These are phyloP conservation scores for Scaptomyza polygonia DNA, from an alignment of 2,888 invertebrate genomes.

Conservation along the genomic window DNA sequence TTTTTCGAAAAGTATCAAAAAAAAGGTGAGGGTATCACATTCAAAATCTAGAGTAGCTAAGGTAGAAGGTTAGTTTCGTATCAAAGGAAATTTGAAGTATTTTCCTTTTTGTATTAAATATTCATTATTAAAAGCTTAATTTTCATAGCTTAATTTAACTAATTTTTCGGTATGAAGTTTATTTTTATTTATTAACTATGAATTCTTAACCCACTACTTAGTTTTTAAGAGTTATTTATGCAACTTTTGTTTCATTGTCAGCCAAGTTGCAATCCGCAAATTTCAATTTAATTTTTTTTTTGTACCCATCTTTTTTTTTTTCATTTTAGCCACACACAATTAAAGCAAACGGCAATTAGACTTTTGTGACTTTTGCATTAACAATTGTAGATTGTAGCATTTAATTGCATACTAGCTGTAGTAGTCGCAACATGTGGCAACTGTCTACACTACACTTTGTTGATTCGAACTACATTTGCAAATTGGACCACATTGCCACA, in stretches of 20 bases:
- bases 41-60: neutral
- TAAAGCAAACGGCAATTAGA: slow-evolving; percentile 41
- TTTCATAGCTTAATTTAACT: too few relatives aligned
- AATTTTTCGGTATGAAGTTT: too few relatives aligned
- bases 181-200: too few relatives aligned
- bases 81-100: too few relatives aligned
- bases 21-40: slow-evolving; percentile 1
- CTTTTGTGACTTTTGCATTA: slow-evolving; percentile 20
- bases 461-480: slow-evolving; percentile 23
- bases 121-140: too few relatives aligned
- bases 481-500: slow-evolving; percentile 35
- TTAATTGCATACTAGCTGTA: slow-evolving; percentile 20
- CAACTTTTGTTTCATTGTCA: slow-evolving; percentile 18
- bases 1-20: neutral
- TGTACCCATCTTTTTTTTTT: slow-evolving; percentile 6
- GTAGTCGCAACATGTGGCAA: slow-evolving; percentile 40
- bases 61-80: neutral
- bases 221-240: too few relatives aligned
- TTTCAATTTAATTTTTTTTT: neutral
- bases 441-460: slow-evolving; percentile 10
- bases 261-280: neutral
- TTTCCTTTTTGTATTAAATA: too few relatives aligned
- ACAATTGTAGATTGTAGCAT: slow-evolving; percentile 11
- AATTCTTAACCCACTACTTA: too few relatives aligned
- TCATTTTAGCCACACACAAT: slow-evolving; percentile 29